Conservation (phyloP, 1,140 invertebrate genomes). For the Aphaenogaster floridana region DNA sequence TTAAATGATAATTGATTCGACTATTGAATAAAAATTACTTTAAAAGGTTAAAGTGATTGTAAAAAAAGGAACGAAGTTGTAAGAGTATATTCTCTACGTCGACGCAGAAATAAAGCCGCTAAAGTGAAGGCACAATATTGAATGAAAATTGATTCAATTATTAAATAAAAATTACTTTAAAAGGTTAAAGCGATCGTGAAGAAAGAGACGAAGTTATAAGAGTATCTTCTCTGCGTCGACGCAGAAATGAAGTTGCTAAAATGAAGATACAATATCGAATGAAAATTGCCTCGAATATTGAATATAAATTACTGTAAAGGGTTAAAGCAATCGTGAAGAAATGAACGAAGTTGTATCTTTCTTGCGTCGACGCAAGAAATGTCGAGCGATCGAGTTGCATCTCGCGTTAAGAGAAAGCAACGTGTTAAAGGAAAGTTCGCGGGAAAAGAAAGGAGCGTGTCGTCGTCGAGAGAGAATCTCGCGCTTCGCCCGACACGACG, state of each 20-base stretch:
- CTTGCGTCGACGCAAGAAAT: background rate
- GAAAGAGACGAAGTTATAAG: background rate
- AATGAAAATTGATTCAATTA: too few relatives aligned
- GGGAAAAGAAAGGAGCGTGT: background rate
- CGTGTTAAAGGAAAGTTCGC: slow-evolving; percentile 15
- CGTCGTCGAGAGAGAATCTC: slow-evolving; percentile 16
- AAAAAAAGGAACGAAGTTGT: background rate
- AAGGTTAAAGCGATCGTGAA: too few relatives aligned
- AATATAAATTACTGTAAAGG: too few relatives aligned
- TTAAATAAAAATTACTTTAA: too few relatives aligned
- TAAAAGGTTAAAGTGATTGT: background rate
- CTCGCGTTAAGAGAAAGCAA: slow-evolving; percentile 9
- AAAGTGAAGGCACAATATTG: too few relatives aligned
- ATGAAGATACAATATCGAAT: too few relatives aligned
- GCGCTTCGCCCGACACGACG: background rate
- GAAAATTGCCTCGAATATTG: too few relatives aligned
- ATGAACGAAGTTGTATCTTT: too few relatives aligned
- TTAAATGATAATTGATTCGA: background rate
- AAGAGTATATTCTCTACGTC: background rate
- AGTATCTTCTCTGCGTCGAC: background rate
- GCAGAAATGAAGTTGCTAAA: too few relatives aligned
- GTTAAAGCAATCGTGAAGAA: too few relatives aligned
- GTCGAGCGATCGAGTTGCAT: background rate
- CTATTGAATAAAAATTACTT: slow-evolving; percentile 6
- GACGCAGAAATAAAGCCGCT: background rate